Evolutionary conservation across 2,113 vertebrate species (phyloP), one percentile per base, ranked within the genome.

Genomic region (Xenopus laevis): DNA sequence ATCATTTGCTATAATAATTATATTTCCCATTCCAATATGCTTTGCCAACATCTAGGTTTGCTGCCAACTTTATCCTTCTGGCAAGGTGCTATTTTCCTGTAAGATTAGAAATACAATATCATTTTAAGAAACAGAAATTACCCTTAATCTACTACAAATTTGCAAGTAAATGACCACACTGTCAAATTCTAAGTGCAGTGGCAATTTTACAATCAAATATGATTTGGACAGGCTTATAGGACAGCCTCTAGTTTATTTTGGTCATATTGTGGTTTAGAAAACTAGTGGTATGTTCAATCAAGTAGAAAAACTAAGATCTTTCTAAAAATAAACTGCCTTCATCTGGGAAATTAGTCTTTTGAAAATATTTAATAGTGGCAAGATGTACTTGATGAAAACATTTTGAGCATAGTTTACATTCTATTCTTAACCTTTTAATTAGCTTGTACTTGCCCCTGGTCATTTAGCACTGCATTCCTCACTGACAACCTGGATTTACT

Each of bases 321-420:
- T 57, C 50, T 57, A 33, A 33, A 27, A 85, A 87, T 86, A 82
- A 81, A 78, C 71, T 76, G 79, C 73, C 72, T 86, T 78, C 74
- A 82, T 80, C 83, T 80, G 79, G 65, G 79, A 73, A 80, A 77
- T 17, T 72, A 83, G 47, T 16, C 47, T 87, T 27, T 83, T 87
- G 82, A 90, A 88, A 84, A 23, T 73, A 60, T 44, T 63, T 74
- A 74, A 20, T 74, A 71, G 87, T 71, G n/a, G 79, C 68, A 83
- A 75, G 73, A 71, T 63, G 53, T 71, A 80, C 70, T 66, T 82
- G 12, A n/a, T n/a, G n/a, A n/a, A n/a, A 82, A 86, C 79, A 82
- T 79, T 90, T 85, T 79, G 78, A 77, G 74, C 80, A 82, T 84
- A 87, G 78, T 79, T 89, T 78, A 57, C 83, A 87, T 84, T 81